These are phyloP conservation scores for Rhopalosiphum padi DNA, from an alignment of 1,140 invertebrate species.

Conservation along the genomic window DNA sequence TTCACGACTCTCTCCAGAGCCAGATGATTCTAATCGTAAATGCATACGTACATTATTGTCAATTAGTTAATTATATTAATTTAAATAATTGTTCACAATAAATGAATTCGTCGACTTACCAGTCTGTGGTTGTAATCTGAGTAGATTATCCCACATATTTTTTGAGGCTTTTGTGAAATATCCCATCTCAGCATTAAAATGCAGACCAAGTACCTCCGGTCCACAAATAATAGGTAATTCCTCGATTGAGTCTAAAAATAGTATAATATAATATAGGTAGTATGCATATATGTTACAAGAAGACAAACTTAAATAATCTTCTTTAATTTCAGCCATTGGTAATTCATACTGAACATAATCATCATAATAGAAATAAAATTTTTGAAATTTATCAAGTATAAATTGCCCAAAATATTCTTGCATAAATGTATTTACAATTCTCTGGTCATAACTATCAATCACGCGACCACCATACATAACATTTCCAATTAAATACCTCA, in stretches of 20 bases:
- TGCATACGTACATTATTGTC: neutral
- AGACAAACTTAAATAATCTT: conserved; percentile 70
- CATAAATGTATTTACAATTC: conserved; percentile 87
- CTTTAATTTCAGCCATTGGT: conserved; percentile 73
- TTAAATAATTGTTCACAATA: neutral
- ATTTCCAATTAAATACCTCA: conserved; percentile 91
- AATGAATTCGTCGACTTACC: conserved; percentile 60
- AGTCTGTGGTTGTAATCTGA: conserved; percentile 87
- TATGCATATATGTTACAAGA: neutral
- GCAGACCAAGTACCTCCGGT: conserved; percentile 88
- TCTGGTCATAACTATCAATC: conserved; percentile 86
- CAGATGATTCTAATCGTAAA: conserved; percentile 10
- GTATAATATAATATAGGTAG: neutral
- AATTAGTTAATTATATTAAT: neutral
- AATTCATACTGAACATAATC: conserved; percentile 79
- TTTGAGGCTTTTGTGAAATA: conserved; percentile 75
- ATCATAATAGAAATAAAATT: conserved; percentile 86
- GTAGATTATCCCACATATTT: conserved; percentile 82
- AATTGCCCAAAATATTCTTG: conserved; percentile 94
- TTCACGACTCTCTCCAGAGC: conserved; percentile 73
- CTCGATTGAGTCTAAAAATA: conserved; percentile 68
- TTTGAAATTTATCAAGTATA: conserved; percentile 86
- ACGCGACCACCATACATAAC: conserved; percentile 93
- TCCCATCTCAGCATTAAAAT: conserved; percentile 89
- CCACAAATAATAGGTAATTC: conserved; percentile 75